Evolutionary conservation across 2,888 invertebrate genomes (phyloP).

Genomic region (Dynastes grantii): DNA sequence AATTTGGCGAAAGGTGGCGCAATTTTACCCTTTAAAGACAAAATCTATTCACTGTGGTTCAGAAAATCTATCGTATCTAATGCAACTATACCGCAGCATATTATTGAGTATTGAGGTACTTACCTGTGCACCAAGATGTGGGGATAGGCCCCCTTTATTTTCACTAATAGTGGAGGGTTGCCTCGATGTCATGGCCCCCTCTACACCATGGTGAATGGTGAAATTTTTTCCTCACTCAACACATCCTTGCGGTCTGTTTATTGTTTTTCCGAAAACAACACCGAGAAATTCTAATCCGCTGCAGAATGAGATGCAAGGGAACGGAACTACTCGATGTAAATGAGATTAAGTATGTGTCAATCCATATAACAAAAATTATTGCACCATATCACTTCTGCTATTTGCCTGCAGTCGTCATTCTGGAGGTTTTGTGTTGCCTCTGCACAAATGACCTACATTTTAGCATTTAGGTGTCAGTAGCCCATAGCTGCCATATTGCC

Average conservation of each 20-base stretch:
- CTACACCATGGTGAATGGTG: slow-evolving; percentile 67
- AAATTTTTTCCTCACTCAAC: slow-evolving; percentile 47
- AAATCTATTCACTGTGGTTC: not conserved
- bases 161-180: slow-evolving; percentile 64
- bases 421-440: slow-evolving; percentile 40
- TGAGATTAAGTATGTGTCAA: slow-evolving; percentile 4
- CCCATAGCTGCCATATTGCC: slow-evolving; percentile 62
- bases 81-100: not conserved
- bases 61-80: not conserved
- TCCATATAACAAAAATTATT: slow-evolving; percentile 15
- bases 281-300: slow-evolving; percentile 3
- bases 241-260: slow-evolving; percentile 27
- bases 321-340: not conserved
- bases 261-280: slow-evolving; percentile 7
- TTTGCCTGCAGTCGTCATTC: slow-evolving; percentile 27
- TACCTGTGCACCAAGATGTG: slow-evolving; percentile 60
- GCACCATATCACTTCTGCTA: slow-evolving; percentile 40
- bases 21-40: not conserved
- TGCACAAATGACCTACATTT: slow-evolving; percentile 61
- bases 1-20: not conserved
- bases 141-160: slow-evolving; percentile 61
- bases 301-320: not conserved
- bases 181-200: slow-evolving; percentile 69
- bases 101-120: slow-evolving; percentile 2
- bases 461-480: slow-evolving; percentile 59